A percentile compares a stretch with the other conserved stretches of the same genome.
phyloP scores from a whole-genome alignment of 2,113 vertebrate species.

The Columba janthina region DNA sequence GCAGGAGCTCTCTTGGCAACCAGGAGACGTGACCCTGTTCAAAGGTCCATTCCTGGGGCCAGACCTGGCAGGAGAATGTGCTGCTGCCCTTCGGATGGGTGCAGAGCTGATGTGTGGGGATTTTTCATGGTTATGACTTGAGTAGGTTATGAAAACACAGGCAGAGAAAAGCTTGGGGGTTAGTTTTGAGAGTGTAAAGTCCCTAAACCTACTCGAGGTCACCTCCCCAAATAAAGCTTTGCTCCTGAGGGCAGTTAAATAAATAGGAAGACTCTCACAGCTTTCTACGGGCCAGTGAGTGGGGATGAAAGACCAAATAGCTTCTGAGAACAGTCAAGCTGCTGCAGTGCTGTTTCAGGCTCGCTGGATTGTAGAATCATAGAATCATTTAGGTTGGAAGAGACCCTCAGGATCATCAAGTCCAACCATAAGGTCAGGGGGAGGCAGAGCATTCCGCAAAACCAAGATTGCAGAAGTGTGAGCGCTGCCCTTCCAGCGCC shows the following conservation, averaged over 20 bases:
- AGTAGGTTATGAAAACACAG: neutral
- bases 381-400: too few species aligned
- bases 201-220: neutral
- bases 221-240: neutral
- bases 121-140: neutral
- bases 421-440: slow-evolving; percentile 13
- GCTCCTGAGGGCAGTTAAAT: neutral
- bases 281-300: neutral
- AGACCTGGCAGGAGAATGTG: neutral
- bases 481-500: neutral
- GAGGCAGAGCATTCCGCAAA: slow-evolving; percentile 41
- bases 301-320: accelerated
- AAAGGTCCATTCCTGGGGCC: neutral
- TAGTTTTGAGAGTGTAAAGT: neutral
- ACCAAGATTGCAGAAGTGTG: slow-evolving; percentile 18
- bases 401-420: too few species aligned
- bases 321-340: neutral
- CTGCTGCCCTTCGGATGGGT: neutral
- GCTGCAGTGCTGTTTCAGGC: neutral
- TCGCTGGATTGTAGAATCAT: neutral
- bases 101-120: neutral
- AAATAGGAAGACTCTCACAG: neutral
- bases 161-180: neutral
- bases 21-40: neutral
- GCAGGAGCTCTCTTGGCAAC: neutral